phyloP scores from a whole-genome alignment of 2,888 invertebrate species.

The Eurytoma adleriae region DNA sequence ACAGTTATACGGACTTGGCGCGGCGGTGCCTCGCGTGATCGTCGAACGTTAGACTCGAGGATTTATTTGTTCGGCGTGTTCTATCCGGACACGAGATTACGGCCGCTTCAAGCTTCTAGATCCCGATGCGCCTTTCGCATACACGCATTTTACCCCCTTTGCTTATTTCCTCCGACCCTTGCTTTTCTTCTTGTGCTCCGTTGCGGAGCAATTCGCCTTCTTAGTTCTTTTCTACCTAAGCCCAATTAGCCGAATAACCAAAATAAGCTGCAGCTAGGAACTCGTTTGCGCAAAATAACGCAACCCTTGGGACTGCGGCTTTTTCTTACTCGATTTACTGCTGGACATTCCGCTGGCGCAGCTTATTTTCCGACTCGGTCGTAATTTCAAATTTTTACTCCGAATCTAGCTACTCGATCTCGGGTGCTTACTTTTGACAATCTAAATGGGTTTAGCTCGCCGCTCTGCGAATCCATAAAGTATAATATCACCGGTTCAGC shows the following conservation, averaged over 20 bases:
- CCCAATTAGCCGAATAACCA: no score
- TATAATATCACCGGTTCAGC: neutral
- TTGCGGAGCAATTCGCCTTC: no score
- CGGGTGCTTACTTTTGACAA: neutral
- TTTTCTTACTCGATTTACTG: neutral
- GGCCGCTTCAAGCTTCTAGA: slow-evolving; percentile 21
- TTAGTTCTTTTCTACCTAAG: no score
- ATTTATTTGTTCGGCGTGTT: slow-evolving; percentile 61
- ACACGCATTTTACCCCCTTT: slow-evolving; percentile 24
- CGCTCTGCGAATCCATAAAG: neutral
- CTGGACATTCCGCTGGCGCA: no score
- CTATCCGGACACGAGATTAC: slow-evolving; percentile 58
- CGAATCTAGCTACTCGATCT: neutral
- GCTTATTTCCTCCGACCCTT: neutral
- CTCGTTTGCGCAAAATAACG: no score
- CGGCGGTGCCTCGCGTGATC: slow-evolving; percentile 61
- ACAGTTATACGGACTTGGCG: neutral
- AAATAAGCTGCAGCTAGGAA: no score
- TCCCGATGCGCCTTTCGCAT: slow-evolving; percentile 51
- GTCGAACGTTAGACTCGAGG: slow-evolving; percentile 57
- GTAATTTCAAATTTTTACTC: no score
- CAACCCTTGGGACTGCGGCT: neutral
- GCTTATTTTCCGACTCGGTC: no score
- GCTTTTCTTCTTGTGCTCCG: no score
- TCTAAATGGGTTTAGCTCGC: neutral